These are phyloP conservation scores for Seladonia tumulorum DNA, from an alignment of 2,888 invertebrate species.

Conservation along the genomic window DNA sequence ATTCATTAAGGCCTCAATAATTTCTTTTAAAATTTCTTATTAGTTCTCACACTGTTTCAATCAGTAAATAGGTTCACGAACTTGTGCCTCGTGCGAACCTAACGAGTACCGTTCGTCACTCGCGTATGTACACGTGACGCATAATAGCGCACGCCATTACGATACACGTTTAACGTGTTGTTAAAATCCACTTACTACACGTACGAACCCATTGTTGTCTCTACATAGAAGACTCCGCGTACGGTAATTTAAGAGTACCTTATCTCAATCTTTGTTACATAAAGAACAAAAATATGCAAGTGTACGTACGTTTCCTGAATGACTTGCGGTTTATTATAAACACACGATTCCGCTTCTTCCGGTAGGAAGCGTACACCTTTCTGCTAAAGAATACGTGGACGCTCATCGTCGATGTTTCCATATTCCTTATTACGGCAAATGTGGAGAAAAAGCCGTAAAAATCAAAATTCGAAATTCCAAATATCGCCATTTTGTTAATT, in stretches of 20 bases:
- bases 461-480: background rate
- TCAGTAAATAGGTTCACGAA: background rate
- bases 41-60: background rate
- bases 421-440: background rate
- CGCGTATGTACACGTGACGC: background rate
- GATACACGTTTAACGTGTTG: background rate
- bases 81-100: background rate
- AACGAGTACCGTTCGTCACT: too few relatives aligned
- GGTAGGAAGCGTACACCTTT: background rate
- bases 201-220: background rate
- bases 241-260: background rate
- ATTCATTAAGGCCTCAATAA: background rate
- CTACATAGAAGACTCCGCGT: background rate
- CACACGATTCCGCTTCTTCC: background rate
- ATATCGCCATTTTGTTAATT: background rate
- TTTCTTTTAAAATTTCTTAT: background rate
- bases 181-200: background rate
- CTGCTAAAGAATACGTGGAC: too few relatives aligned
- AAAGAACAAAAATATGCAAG: background rate
- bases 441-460: background rate
- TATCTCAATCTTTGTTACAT: background rate
- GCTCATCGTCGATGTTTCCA: background rate
- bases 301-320: background rate
- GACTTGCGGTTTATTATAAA: background rate
- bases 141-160: background rate